Base-by-base conservation (phyloP, 2,888 invertebrate genomes). In the Nudaria mundana region DNA sequence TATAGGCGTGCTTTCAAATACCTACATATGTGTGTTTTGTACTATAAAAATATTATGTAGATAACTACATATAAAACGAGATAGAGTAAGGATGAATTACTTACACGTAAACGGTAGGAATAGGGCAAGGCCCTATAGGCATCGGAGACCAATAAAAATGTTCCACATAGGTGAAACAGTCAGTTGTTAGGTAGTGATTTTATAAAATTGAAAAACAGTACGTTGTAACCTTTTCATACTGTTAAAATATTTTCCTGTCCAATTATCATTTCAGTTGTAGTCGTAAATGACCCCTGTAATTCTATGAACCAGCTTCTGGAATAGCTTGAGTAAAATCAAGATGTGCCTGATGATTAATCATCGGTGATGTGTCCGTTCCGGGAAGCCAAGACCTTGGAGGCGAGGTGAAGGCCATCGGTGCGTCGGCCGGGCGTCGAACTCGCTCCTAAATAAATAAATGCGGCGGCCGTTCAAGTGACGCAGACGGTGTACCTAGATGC, bases 341-440 rank as follows among this genome's bases (percentile, higher is more conserved):
- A 49, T 60, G 46, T 52, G 45, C 52, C 58, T 57, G 54, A 30
- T 58, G 58, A 59, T 62, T 62, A 52, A 62, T 58, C 59, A 62
- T 48, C 38, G 32, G 43, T 51, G 50, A 50, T 41, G 46, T 40
- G 55, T 53, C 20, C 49, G 51, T 59, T 63, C 56, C 56, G 60
- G 56, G 62, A 63, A 55, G 59, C 48, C 45, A 40, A 56, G 72
- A 78, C 81, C 81, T 81, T 80, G 76, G 56, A 28, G 51, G 43
- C 63, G 52, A 69, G 77, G 77, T 80, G 81, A 82, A 82, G 84
- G 82, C 79, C 67, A 71, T 26, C 45, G 56, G 72, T 59, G 56
- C 78, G 70, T 56, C 71, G 80, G 50, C 71, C 75, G 81, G 81
- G 56, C 80, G 70, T 65, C 76, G 81, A 80, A 71, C 76, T 56